phyloP scores from a whole-genome alignment of 2,888 invertebrate species.

The Drosophila phalerata region DNA sequence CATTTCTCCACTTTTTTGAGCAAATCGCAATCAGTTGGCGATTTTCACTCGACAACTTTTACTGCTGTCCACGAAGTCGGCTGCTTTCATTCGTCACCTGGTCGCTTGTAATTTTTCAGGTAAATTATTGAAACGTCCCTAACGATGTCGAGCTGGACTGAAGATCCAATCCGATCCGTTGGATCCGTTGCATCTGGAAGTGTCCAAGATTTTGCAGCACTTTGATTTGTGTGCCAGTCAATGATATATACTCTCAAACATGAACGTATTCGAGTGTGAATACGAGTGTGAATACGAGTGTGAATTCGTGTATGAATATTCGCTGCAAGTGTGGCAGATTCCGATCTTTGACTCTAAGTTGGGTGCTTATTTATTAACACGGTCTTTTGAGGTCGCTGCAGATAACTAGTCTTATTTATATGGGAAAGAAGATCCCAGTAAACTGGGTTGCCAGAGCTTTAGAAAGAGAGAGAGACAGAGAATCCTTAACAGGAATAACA shows the following conservation, averaged over 20 bases:
- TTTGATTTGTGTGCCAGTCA: slow-evolving; percentile 60
- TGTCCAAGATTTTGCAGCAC: slow-evolving; percentile 46
- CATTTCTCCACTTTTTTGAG: slow-evolving; percentile 32
- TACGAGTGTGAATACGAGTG: slow-evolving; percentile 11
- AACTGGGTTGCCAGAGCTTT: neutral
- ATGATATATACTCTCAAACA: slow-evolving; percentile 48
- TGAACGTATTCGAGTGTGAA: slow-evolving; percentile 10
- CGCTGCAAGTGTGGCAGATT: slow-evolving; percentile 38
- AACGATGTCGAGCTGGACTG: slow-evolving; percentile 39
- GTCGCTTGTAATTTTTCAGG: slow-evolving; percentile 59
- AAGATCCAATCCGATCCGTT: slow-evolving; percentile 23
- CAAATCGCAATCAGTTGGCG: slow-evolving; percentile 74
- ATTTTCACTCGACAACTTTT: slow-evolving; percentile 78
- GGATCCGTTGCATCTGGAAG: slow-evolving; percentile 53
- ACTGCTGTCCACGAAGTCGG: slow-evolving; percentile 65
- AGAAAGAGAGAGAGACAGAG: slow-evolving; percentile 10
- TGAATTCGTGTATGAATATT: slow-evolving; percentile 16
- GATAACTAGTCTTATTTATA: slow-evolving; percentile 28
- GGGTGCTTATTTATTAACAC: slow-evolving; percentile 61
- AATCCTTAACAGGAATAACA: slow-evolving; percentile 19
- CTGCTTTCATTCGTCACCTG: slow-evolving; percentile 79
- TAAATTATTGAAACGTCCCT: slow-evolving; percentile 69
- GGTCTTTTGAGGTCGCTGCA: slow-evolving; percentile 25
- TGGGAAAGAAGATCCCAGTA: slow-evolving; percentile 19
- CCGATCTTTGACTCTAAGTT: slow-evolving; percentile 42